A percentile compares a stretch with the other conserved stretches of the same genome.
phyloP scores from a whole-genome alignment of 2,113 vertebrate genomes.

The Pycnonotus jocosus region DNA sequence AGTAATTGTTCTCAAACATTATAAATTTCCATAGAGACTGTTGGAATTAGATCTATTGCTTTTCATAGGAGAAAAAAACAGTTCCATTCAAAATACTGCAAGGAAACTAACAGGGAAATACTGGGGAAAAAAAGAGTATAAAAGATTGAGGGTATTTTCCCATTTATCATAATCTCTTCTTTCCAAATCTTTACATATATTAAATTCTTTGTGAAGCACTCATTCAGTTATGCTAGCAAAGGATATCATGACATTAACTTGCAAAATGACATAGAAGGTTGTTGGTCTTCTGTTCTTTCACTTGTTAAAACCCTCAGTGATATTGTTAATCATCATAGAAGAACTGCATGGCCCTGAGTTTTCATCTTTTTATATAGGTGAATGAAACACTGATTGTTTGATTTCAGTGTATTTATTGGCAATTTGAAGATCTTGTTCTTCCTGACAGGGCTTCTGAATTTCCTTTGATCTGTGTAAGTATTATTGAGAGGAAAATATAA shows the following conservation, averaged over 20 bases:
- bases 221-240: background rate
- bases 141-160: background rate
- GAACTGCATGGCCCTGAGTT: background rate
- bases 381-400: background rate
- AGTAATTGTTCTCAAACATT: background rate
- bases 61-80: background rate
- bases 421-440: background rate
- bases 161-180: background rate
- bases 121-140: background rate
- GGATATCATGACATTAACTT: background rate
- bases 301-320: background rate
- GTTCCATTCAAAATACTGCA: background rate
- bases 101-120: background rate
- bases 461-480: background rate
- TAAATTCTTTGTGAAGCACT: background rate
- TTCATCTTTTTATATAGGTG: background rate
- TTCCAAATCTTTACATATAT: background rate
- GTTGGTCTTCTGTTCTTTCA: background rate
- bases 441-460: background rate
- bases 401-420: background rate
- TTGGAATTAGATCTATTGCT: background rate
- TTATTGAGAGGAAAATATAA: background rate
- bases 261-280: background rate
- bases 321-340: background rate
- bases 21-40: background rate